A percentile compares a stretch with the other conserved stretches of the same genome.
Evolutionary conservation across 92 coral and sea anemone species (phyloP).

Genomic region (Montipora capitata): DNA sequence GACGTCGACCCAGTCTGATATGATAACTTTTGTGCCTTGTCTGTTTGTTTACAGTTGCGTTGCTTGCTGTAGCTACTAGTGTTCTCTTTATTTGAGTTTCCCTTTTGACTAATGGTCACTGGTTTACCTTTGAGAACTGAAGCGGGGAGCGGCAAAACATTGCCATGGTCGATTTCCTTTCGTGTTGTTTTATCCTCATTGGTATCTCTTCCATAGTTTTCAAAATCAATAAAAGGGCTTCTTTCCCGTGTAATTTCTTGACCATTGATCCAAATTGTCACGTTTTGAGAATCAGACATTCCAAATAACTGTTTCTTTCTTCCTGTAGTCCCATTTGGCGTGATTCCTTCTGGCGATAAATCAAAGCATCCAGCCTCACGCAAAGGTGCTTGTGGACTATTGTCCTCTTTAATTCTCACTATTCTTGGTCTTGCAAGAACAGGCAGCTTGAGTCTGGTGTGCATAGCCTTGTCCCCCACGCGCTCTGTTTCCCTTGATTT

Average conservation of each 20-base stretch:
- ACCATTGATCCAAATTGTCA: background rate
- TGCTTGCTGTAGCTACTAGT: background rate
- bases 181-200: background rate
- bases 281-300: background rate
- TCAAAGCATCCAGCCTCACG: background rate
- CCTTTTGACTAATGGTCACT: conserved; percentile 19
- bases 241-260: background rate
- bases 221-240: background rate
- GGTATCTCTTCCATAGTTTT: background rate
- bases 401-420: background rate
- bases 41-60: background rate
- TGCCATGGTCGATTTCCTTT: background rate
- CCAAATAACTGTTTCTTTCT: background rate
- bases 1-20: conserved; percentile 8
- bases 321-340: background rate
- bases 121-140: conserved; percentile 36
- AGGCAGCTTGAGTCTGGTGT: conserved; percentile 4
- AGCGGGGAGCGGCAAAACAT: conserved; percentile 1
- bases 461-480: background rate
- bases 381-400: background rate
- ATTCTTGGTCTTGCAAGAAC: background rate
- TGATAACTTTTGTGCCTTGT: background rate
- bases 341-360: background rate
- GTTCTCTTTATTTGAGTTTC: background rate
- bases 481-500: background rate